These are phyloP conservation scores for Trissonchulus latispiculum DNA, from an alignment of 2,888 invertebrate genomes.

Conservation along the genomic window DNA sequence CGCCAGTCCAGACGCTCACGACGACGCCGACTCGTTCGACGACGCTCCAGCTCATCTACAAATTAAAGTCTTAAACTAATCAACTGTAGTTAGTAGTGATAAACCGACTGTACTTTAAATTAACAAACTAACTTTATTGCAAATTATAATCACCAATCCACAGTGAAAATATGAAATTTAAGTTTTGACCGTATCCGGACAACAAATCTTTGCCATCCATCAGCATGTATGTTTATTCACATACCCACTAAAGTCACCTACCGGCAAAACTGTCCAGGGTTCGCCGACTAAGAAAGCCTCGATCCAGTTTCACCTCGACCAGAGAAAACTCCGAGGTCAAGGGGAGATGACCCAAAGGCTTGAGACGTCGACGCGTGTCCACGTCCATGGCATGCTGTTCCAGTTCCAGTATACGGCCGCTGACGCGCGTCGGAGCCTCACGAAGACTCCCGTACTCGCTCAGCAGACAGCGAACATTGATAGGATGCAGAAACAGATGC, in stretches of 20 bases:
- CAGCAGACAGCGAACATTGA: slow-evolving; percentile 79
- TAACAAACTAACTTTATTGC: no score
- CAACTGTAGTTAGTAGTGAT: no score
- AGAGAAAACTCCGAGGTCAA: slow-evolving; percentile 79
- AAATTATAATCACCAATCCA: neutral
- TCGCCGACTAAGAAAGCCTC: slow-evolving; percentile 60
- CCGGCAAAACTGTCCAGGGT: slow-evolving; percentile 57
- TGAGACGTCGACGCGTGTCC: slow-evolving; percentile 62
- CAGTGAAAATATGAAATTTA: neutral
- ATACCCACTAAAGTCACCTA: neutral
- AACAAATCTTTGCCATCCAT: neutral
- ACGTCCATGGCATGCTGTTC: slow-evolving; percentile 74
- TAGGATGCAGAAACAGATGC: slow-evolving; percentile 75
- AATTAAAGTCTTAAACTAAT: no score
- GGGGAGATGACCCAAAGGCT: slow-evolving; percentile 75
- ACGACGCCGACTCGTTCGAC: slow-evolving; percentile 60
- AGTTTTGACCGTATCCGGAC: neutral
- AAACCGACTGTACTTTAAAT: no score
- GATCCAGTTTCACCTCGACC: slow-evolving; percentile 69
- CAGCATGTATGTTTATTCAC: neutral
- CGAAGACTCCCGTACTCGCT: slow-evolving; percentile 72
- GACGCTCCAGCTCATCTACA: slow-evolving; percentile 62
- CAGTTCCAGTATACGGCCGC: slow-evolving; percentile 71
- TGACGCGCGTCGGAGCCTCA: slow-evolving; percentile 61
- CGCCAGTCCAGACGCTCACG: slow-evolving; percentile 66